Evolutionary conservation across 2,113 vertebrate species (phyloP), one percentile per base, ranked within the genome.

Genomic region (Carassius gibelio): DNA sequence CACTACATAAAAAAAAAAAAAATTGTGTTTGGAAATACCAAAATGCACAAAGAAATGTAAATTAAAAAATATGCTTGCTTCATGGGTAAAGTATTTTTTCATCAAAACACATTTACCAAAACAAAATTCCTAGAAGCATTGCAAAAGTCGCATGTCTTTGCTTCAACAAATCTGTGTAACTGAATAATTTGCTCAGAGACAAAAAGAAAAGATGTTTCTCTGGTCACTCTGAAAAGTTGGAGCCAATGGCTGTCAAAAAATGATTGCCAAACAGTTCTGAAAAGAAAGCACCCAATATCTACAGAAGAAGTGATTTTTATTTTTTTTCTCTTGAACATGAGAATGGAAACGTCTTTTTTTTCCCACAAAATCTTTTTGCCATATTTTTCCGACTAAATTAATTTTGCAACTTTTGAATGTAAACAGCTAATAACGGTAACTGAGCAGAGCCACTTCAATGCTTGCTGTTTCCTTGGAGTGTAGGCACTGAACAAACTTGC

Each of bases 401-500:
- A 71, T 42, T 71, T 71, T 1, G 3, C 36, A n/a, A 72, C 69
- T 42, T 30, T 30, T 42, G 36, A 8, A 72, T 42, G 34, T 72
- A 38, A 72, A 72, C 36, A 72, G 69, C 19, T 72, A n/a, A 72
- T 72, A 42, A 72, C 19, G n/a, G 42, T 42, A 72, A 45, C 75
- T 87, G 83, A 81, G 74, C 87, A 11, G 23, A 42, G n/a, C 79
- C 79, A 50, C 57, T 61, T 61, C 21, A 61, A 0, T 8, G 9
- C 42, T 34, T 50, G 74, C 45, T 30, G 71, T 68, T 26, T 81
- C 61, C 78, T 68, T 81, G 38, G 23, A 81, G 79, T 15, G 23
- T 81, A 81, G 79, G 23, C 23, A 64, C 36, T 81, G 38, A 64
- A 50, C 23, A 81, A 81, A 79, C 21, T 62, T 42, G 76, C 55